phyloP scores from a whole-genome alignment of 2,888 invertebrate genomes.

The Drosophila merina region DNA sequence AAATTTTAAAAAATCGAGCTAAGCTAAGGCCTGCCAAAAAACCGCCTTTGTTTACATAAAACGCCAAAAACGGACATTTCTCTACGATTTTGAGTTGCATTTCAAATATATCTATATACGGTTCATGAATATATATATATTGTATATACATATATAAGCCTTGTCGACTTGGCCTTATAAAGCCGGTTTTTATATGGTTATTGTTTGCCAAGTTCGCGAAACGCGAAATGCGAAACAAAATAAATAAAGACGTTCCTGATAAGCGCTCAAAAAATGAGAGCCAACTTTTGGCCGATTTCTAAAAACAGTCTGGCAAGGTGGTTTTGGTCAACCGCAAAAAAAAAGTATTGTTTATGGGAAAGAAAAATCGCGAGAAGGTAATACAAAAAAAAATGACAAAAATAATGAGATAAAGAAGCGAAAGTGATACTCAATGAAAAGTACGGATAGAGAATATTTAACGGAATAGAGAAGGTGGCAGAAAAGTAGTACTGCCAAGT shows the following conservation, averaged over 20 bases:
- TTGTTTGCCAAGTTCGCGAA: slow-evolving; percentile 38
- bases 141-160: not conserved
- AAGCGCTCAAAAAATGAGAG: slow-evolving; percentile 48
- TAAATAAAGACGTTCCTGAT: slow-evolving; percentile 52
- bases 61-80: slow-evolving; percentile 22
- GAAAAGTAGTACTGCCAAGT: slow-evolving; percentile 24
- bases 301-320: slow-evolving; percentile 51
- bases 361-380: slow-evolving; percentile 4
- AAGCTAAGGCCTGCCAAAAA: slow-evolving; percentile 16
- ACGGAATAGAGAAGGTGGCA: not conserved
- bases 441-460: slow-evolving; percentile 50
- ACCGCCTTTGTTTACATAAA: slow-evolving; percentile 16
- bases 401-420: slow-evolving; percentile 47
- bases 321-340: slow-evolving; percentile 44
- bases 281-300: slow-evolving; percentile 15
- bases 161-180: slow-evolving; percentile 20
- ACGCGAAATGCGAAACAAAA: slow-evolving; percentile 41
- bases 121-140: too few relatives aligned
- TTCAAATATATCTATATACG: not conserved
- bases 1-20: slow-evolving; percentile 52
- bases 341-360: slow-evolving; percentile 7
- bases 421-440: slow-evolving; percentile 59
- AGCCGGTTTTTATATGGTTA: slow-evolving; percentile 40
- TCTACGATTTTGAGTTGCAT: slow-evolving; percentile 16
- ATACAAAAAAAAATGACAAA: slow-evolving; percentile 19